Base-by-base conservation (phyloP, 2,113 vertebrate genomes). In the Ibidorhyncha struthersii region DNA sequence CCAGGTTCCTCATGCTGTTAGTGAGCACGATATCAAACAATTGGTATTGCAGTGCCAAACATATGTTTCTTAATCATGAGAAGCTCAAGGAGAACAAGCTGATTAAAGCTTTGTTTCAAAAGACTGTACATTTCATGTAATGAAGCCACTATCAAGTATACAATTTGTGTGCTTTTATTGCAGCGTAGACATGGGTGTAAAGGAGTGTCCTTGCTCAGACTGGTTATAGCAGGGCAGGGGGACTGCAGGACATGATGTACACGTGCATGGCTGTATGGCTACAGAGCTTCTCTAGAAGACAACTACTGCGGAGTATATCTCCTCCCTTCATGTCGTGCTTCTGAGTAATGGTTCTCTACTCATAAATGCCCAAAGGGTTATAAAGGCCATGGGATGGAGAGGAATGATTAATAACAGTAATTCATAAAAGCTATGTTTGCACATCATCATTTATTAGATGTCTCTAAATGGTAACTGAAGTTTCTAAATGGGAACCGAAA, bases 241-340 rank as follows among this genome's bases (percentile, higher is more conserved):
- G 13, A 22, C 18, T 45, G 21, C 16, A 74, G 63, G 25, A 30
- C 8, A 8, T 15, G 38, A 27, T n/a, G 19, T 36, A 27, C 0
- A 1, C 1, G 2, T 0, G 5, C 1, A 3, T 0, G 5, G 4
- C 25, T 78, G 56, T 12, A 4, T 23, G 45, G 4, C 11, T n/a
- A 22, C 27, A 19, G 10, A 55, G 6, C 7, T 43, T 65, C 29
- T 65, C 43, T 19, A 30, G 56, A 55, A 61, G 6, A 61, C 38
- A 93, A 4, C 14, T 56, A 25, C 23, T 78, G 45, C 61, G 49
- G 18, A 6, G 2, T 18, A 16, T 38, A 16, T 38, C 11, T 55
- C 29, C 8, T 59, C 34, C 58, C 41, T 61, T 62, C 30, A 13
- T 10, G 12, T 18, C 36, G 6, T 63, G 17, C 19, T 59, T 90